Evolutionary conservation across 2,888 invertebrate species (phyloP).

Genomic region (Strigamia transsilvanica): DNA sequence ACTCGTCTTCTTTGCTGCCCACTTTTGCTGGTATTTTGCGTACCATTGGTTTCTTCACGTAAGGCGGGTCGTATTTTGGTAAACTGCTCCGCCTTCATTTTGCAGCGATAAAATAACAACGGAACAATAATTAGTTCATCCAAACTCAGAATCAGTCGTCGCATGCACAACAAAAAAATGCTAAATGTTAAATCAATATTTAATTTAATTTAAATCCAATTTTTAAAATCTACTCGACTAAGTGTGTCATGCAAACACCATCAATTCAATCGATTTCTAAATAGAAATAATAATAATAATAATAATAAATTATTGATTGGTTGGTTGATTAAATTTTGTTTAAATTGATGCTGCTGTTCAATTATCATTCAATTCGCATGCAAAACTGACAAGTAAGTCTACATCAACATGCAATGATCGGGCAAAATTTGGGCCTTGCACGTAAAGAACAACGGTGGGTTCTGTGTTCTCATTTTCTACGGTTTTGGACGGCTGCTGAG

Average conservation of each 20-base stretch:
- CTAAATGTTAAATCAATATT: background rate
- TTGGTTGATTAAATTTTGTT: too few relatives aligned
- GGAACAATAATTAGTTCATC: background rate
- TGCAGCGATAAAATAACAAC: slow-evolving; percentile 14
- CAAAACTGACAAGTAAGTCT: background rate
- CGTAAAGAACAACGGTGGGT: background rate
- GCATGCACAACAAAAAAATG: background rate
- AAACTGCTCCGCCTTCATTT: slow-evolving; percentile 80
- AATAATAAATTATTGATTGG: background rate
- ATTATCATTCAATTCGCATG: background rate
- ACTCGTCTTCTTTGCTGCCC: slow-evolving; percentile 71
- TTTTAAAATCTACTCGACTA: background rate
- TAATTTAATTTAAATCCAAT: background rate
- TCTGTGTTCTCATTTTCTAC: background rate
- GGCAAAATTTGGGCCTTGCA: slow-evolving; percentile 8
- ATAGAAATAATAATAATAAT: background rate
- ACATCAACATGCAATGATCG: background rate
- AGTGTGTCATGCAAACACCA: background rate
- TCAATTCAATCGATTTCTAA: background rate
- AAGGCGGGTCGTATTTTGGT: slow-evolving; percentile 87
- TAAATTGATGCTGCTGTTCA: background rate
- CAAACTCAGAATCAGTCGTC: background rate
- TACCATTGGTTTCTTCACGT: slow-evolving; percentile 82
- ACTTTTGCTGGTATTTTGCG: slow-evolving; percentile 68
- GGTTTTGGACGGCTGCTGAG: background rate